Conservation (phyloP, 2,888 invertebrate species). For the Pelosia muscerda region DNA sequence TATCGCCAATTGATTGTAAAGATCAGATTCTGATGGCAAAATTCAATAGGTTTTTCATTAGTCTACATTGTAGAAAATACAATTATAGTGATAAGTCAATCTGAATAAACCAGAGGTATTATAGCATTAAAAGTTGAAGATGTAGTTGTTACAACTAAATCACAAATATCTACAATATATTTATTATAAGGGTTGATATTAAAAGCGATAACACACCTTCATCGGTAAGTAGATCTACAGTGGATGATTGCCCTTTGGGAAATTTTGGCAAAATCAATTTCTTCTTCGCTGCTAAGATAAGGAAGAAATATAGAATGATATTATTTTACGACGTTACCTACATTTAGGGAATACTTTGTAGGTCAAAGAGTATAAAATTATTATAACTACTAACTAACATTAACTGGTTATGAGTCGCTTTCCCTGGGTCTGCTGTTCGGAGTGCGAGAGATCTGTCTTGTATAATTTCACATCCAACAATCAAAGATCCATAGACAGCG, state of each 20-base stretch:
- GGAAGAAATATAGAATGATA: slow-evolving; percentile 57
- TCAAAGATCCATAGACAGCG: too few relatives aligned
- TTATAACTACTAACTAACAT: background rate
- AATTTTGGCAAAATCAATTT: slow-evolving; percentile 54
- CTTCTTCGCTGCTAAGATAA: slow-evolving; percentile 44
- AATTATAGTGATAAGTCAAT: too few relatives aligned
- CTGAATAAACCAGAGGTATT: too few relatives aligned
- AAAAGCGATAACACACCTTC: slow-evolving; percentile 29
- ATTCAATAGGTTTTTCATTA: too few relatives aligned
- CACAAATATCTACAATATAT: slow-evolving; percentile 3
- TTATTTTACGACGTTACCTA: slow-evolving; percentile 54
- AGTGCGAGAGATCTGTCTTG: too few relatives aligned
- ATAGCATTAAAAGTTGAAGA: background rate
- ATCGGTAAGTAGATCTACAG: slow-evolving; percentile 20
- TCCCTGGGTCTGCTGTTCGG: too few relatives aligned
- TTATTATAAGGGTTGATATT: slow-evolving; percentile 12
- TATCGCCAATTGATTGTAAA: too few relatives aligned
- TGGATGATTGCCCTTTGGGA: slow-evolving; percentile 49
- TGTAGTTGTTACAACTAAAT: background rate
- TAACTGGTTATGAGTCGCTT: background rate
- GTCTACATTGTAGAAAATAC: too few relatives aligned
- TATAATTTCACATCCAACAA: too few relatives aligned
- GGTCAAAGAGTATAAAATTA: slow-evolving; percentile 40
- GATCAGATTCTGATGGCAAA: too few relatives aligned
- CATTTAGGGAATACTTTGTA: slow-evolving; percentile 50